phyloP scores from a whole-genome alignment of 2,113 vertebrate species.

The Poecilia latipinna region DNA sequence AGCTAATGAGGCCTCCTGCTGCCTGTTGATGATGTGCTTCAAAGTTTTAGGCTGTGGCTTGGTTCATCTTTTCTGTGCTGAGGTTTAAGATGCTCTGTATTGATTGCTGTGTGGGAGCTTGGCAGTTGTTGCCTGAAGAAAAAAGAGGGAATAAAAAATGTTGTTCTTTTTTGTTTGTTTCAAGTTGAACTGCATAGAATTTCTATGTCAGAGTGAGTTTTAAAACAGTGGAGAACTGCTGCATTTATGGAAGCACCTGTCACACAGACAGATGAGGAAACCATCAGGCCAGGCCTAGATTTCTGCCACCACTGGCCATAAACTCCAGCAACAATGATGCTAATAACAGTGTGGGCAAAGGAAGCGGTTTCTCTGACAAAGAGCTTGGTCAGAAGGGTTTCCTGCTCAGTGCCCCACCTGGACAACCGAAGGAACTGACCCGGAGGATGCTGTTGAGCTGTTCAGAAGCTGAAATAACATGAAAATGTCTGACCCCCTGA shows the following conservation, averaged over 20 bases:
- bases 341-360: conserved; percentile 23
- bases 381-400: conserved; percentile 77
- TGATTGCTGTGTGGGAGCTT: conserved; percentile 6
- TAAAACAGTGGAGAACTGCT: not conserved
- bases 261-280: not conserved
- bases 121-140: conserved; percentile 1
- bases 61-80: not conserved
- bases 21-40: not conserved
- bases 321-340: conserved; percentile 51
- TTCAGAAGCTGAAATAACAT: conserved; percentile 70
- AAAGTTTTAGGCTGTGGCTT: not conserved
- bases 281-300: conserved; percentile 77
- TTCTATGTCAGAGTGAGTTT: not conserved
- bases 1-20: conserved; percentile 11
- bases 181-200: not conserved
- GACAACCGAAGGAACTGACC: conserved; percentile 81
- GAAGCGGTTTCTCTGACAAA: conserved; percentile 69
- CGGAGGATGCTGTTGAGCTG: conserved; percentile 85
- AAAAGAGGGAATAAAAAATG: not conserved
- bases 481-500: too few relatives aligned
- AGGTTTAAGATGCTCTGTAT: not conserved
- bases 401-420: conserved; percentile 81
- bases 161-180: not conserved
- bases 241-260: not conserved
- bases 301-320: conserved; percentile 87